phyloP scores from a whole-genome alignment of 2,113 vertebrate genomes.

The Hemiprocne comata region DNA sequence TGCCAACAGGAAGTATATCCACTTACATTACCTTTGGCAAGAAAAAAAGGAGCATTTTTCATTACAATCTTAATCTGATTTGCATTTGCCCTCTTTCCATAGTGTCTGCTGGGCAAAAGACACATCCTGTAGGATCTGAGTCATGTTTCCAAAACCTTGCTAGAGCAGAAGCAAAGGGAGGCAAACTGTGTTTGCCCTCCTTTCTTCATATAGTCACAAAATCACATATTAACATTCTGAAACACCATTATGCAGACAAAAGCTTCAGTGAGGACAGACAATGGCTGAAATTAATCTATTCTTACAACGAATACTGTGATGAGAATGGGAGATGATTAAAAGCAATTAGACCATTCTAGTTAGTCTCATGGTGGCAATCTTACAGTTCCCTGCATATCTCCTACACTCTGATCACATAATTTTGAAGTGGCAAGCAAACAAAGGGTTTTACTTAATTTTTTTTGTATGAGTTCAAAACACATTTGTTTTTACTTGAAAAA shows the following conservation, averaged over 20 bases:
- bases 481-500: background rate
- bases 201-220: background rate
- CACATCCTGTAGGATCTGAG: background rate
- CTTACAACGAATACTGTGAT: conserved; percentile 19
- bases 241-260: conserved; percentile 15
- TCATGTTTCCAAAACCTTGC: background rate
- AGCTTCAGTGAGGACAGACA: conserved; percentile 14
- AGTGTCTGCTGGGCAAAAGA: background rate
- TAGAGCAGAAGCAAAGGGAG: background rate
- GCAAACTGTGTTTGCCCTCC: background rate
- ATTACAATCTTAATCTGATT: background rate
- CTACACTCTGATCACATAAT: background rate
- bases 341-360: conserved; percentile 21
- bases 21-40: background rate
- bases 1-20: background rate
- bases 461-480: background rate
- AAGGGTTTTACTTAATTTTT: background rate
- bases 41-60: background rate
- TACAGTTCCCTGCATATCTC: background rate
- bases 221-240: background rate
- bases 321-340: conserved; percentile 29
- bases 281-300: conserved; percentile 25
- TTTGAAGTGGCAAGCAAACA: conserved; percentile 21
- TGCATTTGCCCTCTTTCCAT: background rate
- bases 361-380: conserved; percentile 18